Base-by-base conservation (phyloP, 2,797 vertebrate genomes). In the Astyanax mexicanus region DNA sequence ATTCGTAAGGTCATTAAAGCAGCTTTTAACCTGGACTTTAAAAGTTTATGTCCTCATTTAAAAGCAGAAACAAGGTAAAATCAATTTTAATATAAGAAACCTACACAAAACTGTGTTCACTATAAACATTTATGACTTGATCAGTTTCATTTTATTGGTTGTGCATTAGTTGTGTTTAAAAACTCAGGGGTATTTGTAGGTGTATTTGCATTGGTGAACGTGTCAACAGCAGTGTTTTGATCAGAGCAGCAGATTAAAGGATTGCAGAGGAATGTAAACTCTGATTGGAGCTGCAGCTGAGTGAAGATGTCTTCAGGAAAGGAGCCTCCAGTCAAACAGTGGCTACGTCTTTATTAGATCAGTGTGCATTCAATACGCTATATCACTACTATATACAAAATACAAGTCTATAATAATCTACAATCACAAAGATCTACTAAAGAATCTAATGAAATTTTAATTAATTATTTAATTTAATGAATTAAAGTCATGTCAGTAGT, bases 241-340 rank as follows among this genome's bases (percentile, higher is more conserved):
- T 91, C 89, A 85, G 86, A 83, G 89, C 89, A 86, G 86, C 84
- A 91, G 92, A 91, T 93, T 93, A 92, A 92, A 86, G 91, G 92
- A 90, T 92, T 88, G 81, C 32, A 65, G 69, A 90, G 91, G 90
- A 93, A 93, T 92, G 90, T 91, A 87, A 86, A 89, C 88, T 85
- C 87, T 84, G 84, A 84, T 84, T 83, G 52, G 73, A 40, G 70
- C n/a, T 74, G 84, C 81, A 79, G 68, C 19, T 71, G 68, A 35
- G 85, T 82, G 69, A 71, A 65, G 65, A 73, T 40, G 60, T 55
- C 47, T 47, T 51, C 12, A 44, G 37, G 64, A 17, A 38, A 49
- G 47, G 15, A 69, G 17, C 37, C 37, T 17, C 37, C 21, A 4
- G 35, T 6, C 35, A 19, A 7, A 61, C n/a, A 32, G 7, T 40